Percentiles rank a stretch among this genome's conserved stretches.
Conservation (phyloP, 1,140 invertebrate genomes). For the Acromyrmex heyeri region DNA sequence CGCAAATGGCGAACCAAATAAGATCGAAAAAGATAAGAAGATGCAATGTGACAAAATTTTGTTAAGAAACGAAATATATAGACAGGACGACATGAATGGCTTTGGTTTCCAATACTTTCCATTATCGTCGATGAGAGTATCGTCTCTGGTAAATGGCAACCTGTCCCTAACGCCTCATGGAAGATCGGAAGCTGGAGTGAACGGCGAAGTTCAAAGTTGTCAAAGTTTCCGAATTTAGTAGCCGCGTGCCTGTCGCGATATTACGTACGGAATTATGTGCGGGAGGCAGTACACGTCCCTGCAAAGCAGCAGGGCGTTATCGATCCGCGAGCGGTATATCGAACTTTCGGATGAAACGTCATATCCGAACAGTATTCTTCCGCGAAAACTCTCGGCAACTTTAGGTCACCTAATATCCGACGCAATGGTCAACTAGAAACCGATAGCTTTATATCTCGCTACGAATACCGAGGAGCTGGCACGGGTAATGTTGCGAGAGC, state of each 20-base stretch:
- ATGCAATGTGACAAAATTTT: background rate
- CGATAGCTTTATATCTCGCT: constrained; percentile 64
- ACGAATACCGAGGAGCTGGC: background rate
- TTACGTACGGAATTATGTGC: constrained; percentile 45
- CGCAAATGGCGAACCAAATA: background rate
- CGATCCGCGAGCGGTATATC: constrained; percentile 21
- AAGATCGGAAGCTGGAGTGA: constrained; percentile 25
- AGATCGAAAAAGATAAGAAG: background rate
- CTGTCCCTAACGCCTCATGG: constrained; percentile 18
- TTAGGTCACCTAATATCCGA: constrained; percentile 34
- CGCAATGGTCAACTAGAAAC: constrained; percentile 67
- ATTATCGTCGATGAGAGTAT: constrained; percentile 45
- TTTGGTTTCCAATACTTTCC: constrained; percentile 51
- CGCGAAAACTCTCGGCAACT: background rate
- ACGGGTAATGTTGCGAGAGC: constrained; percentile 11
- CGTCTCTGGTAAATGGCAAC: constrained; percentile 26
- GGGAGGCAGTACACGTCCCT: background rate
- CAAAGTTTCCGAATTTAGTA: constrained; percentile 55
- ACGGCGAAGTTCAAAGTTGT: constrained; percentile 47
- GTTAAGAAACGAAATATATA: background rate
- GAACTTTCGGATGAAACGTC: constrained; percentile 22
- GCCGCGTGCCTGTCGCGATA: constrained; percentile 33
- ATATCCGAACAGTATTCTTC: constrained; percentile 30
- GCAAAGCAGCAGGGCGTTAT: constrained; percentile 20
- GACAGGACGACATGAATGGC: background rate